Percentiles rank a stretch among this genome's conserved stretches.
Evolutionary conservation across 2,888 invertebrate species (phyloP).

Genomic region (Apodemia hepburni): DNA sequence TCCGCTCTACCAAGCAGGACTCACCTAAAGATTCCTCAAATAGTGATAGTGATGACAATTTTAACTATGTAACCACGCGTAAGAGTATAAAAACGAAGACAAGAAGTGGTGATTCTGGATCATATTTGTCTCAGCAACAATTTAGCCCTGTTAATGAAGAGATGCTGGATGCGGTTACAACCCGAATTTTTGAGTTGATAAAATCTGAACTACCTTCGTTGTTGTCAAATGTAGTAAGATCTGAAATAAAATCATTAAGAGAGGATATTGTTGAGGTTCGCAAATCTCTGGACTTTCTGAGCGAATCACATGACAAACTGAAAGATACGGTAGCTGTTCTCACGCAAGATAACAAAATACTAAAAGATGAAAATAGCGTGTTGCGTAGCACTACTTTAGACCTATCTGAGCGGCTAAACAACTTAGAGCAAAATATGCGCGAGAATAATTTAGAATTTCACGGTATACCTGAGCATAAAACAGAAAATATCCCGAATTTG

Average conservation of each 20-base stretch:
- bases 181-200: conserved; percentile 4
- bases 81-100: not conserved
- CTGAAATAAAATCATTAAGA: not conserved
- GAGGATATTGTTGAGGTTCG: conserved; percentile 5
- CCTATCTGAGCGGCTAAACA: conserved; percentile 7
- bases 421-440: conserved; percentile 15
- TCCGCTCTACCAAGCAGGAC: not conserved
- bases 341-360: not conserved
- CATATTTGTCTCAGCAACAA: not conserved
- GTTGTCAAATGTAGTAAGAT: not conserved
- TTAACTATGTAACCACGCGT: not conserved
- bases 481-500: not conserved
- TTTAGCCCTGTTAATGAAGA: not conserved
- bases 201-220: conserved; percentile 7
- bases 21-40: not conserved
- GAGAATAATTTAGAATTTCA: conserved; percentile 15
- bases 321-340: not conserved
- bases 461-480: not conserved
- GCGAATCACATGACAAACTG: conserved; percentile 11
- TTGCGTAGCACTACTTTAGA: not conserved
- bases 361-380: not conserved
- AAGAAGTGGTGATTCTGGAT: not conserved
- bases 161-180: not conserved
- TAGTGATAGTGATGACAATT: not conserved
- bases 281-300: conserved; percentile 8